Evolutionary conservation across 2,888 invertebrate genomes (phyloP).

Genomic region (Drosophila rellima): DNA sequence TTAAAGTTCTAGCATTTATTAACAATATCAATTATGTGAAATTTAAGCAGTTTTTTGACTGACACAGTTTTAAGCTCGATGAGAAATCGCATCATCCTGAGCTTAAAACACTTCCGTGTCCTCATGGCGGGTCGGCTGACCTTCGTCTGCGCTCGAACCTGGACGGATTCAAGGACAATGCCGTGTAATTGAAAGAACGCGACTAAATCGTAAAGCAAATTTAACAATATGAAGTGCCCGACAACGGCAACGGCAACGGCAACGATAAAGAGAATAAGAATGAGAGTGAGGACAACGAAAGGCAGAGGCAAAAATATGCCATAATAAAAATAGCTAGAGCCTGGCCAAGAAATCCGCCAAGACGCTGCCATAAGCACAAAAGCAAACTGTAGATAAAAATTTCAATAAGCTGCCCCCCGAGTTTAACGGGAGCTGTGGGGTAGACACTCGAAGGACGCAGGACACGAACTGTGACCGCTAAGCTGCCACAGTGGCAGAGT

Average conservation of each 20-base stretch:
- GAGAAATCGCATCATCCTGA: slow-evolving; percentile 11
- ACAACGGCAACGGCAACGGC: slow-evolving; percentile 21
- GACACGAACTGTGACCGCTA: slow-evolving; percentile 65
- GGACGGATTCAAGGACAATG: slow-evolving; percentile 69
- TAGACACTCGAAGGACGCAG: slow-evolving; percentile 32
- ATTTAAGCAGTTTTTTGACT: slow-evolving; percentile 14
- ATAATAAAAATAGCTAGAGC: slow-evolving; percentile 67
- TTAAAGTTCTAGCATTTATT: slow-evolving; percentile 3
- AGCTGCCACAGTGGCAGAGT: slow-evolving; percentile 25
- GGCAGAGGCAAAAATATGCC: slow-evolving; percentile 46
- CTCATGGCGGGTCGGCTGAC: slow-evolving; percentile 41
- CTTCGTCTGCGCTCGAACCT: slow-evolving; percentile 50
- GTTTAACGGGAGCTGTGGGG: slow-evolving; percentile 6
- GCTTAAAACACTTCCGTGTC: slow-evolving; percentile 55
- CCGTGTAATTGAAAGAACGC: slow-evolving; percentile 72
- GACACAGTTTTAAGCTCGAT: slow-evolving; percentile 40
- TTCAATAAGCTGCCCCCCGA: slow-evolving; percentile 70
- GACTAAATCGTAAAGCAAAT: slow-evolving; percentile 73
- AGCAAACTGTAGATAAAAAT: slow-evolving; percentile 76
- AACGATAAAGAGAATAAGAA: slow-evolving; percentile 4
- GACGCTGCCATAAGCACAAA: slow-evolving; percentile 69
- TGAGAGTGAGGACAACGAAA: not conserved
- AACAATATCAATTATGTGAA: slow-evolving; percentile 13
- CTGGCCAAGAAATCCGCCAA: slow-evolving; percentile 40
- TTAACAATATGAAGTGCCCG: slow-evolving; percentile 71